phyloP scores from a whole-genome alignment of 2,888 invertebrate species.

The Ormyrus nitidulus region DNA sequence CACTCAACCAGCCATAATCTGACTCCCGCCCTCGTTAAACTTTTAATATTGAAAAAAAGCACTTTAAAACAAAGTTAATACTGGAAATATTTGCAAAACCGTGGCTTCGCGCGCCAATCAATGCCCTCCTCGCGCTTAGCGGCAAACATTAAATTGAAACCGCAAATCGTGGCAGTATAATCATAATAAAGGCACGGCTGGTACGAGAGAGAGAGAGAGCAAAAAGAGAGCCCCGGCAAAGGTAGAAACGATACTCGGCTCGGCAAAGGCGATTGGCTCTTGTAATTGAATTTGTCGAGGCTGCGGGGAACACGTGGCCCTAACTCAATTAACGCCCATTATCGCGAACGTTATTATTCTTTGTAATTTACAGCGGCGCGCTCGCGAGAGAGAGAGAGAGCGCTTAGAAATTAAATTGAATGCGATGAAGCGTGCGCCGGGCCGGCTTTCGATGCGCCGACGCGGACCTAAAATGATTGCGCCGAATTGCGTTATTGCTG shows the following conservation, averaged over 20 bases:
- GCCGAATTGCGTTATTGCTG: conserved; percentile 24
- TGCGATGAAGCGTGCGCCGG: conserved; percentile 12
- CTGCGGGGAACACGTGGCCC: conserved; percentile 5
- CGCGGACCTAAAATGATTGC: conserved; percentile 19
- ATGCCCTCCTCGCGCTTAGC: background rate
- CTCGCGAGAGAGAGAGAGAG: too few species aligned
- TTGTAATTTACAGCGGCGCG: conserved; percentile 20
- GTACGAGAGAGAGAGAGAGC: background rate
- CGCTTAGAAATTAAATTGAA: conserved; percentile 40
- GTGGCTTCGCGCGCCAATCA: too few species aligned
- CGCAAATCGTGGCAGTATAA: too few species aligned
- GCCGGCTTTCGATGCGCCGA: background rate
- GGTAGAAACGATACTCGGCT: background rate
- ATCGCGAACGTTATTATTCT: conserved; percentile 17
- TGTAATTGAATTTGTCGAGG: conserved; percentile 28
- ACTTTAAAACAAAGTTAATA: too few species aligned
- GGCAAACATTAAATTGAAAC: background rate
- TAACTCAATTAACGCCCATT: conserved; percentile 40
- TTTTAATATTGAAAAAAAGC: too few species aligned
- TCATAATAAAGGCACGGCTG: too few species aligned
- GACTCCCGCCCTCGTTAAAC: too few species aligned
- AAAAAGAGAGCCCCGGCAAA: background rate
- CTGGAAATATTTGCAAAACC: too few species aligned
- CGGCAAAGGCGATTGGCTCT: background rate
- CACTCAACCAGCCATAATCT: too few species aligned